Conservation (phyloP, 2,888 invertebrate genomes). For the Drosophila melanosoma region DNA sequence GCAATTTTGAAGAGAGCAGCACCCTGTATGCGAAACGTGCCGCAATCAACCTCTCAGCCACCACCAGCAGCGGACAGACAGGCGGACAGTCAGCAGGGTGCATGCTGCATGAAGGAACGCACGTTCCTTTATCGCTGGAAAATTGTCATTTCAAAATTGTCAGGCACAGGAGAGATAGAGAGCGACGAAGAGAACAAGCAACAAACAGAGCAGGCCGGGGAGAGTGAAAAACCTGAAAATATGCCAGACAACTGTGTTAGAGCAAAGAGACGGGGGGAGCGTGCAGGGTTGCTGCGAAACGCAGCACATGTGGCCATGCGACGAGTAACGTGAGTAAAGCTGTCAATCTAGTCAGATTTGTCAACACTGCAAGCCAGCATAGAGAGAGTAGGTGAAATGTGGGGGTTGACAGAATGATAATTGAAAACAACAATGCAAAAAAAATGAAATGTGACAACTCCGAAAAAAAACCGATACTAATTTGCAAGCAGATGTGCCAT, state of each 20-base stretch:
- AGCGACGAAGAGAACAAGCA: slow-evolving; percentile 4
- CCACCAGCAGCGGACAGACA: slow-evolving; percentile 29
- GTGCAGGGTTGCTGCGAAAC: slow-evolving; percentile 49
- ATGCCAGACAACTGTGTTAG: slow-evolving; percentile 44
- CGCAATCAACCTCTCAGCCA: slow-evolving; percentile 38
- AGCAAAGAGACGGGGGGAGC: slow-evolving; percentile 26
- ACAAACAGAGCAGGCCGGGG: background rate
- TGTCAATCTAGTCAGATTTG: slow-evolving; percentile 65
- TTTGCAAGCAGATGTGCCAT: background rate
- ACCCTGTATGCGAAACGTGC: slow-evolving; percentile 67
- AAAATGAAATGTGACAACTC: background rate
- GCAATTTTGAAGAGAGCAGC: slow-evolving; percentile 22
- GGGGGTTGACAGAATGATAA: slow-evolving; percentile 46
- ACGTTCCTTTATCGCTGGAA: slow-evolving; percentile 49
- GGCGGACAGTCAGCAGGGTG: slow-evolving; percentile 65
- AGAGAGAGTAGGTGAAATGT: slow-evolving; percentile 6
- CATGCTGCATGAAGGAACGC: slow-evolving; percentile 37
- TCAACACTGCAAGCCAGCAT: slow-evolving; percentile 37
- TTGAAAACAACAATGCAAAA: slow-evolving; percentile 12
- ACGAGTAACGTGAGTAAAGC: slow-evolving; percentile 29
- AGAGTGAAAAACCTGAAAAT: slow-evolving; percentile 65
- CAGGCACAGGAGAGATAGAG: slow-evolving; percentile 17
- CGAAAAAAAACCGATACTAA: slow-evolving; percentile 1
- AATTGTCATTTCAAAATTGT: slow-evolving; percentile 40
- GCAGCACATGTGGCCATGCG: slow-evolving; percentile 68